Percentiles rank a stretch among this genome's conserved stretches.
Conservation (phyloP, 2,113 vertebrate genomes). For the Sylvia atricapilla region DNA sequence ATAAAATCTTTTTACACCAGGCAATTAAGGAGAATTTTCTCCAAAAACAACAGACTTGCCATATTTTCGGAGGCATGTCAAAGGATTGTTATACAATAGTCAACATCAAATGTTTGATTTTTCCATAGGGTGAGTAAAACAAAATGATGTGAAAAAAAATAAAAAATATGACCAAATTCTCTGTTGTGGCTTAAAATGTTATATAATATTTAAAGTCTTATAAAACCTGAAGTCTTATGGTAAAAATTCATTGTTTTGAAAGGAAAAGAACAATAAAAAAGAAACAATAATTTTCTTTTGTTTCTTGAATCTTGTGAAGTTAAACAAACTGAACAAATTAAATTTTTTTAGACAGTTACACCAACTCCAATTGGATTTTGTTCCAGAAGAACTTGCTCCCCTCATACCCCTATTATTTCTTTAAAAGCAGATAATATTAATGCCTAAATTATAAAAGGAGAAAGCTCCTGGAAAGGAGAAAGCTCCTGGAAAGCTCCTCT, state of each 20-base stretch:
- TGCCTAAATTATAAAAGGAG: not conserved
- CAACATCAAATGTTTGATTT: slow-evolving; percentile 20
- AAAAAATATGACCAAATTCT: slow-evolving; percentile 24
- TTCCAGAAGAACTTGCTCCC: not conserved
- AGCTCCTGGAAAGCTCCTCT: not conserved
- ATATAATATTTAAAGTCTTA: not conserved
- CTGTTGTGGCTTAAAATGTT: slow-evolving; percentile 23
- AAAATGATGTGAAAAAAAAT: not conserved
- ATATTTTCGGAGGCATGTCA: not conserved
- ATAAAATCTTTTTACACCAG: not conserved
- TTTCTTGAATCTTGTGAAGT: not conserved
- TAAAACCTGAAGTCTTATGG: slow-evolving; percentile 1
- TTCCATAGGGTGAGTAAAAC: not conserved
- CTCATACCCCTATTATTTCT: not conserved
- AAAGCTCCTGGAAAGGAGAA: not conserved
- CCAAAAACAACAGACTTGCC: not conserved
- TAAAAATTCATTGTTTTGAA: not conserved
- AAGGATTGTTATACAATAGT: not conserved
- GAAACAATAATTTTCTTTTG: not conserved
- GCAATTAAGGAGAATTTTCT: not conserved
- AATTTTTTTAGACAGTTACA: not conserved
- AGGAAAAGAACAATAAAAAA: not conserved
- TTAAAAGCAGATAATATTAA: not conserved
- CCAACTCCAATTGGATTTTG: not conserved
- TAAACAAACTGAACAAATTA: not conserved